Evolutionary conservation across 1,140 invertebrate species (phyloP).

Genomic region (Drosophila novamexicana): DNA sequence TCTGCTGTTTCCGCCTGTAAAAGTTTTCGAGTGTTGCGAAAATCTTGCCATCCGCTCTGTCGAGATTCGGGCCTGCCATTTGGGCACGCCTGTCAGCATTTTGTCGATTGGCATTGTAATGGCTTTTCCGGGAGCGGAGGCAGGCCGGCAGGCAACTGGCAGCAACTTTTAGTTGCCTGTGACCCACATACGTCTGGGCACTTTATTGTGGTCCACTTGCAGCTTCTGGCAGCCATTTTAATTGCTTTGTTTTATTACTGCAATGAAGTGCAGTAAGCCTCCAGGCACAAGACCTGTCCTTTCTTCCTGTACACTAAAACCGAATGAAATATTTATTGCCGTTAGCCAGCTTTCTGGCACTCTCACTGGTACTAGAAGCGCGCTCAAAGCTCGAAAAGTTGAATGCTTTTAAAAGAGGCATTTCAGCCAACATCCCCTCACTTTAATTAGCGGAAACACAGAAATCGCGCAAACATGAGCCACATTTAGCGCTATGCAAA

Average conservation of each 20-base stretch:
- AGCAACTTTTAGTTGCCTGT: constrained; percentile 52
- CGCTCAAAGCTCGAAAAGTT: constrained; percentile 11
- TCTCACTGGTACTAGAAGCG: constrained; percentile 5
- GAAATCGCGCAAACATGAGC: constrained; percentile 45
- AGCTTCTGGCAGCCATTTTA: constrained; percentile 60
- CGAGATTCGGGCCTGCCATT: constrained; percentile 5
- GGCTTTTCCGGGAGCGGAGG: constrained; percentile 38
- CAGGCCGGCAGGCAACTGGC: constrained; percentile 49
- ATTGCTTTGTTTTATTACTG: constrained; percentile 74
- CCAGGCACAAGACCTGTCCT: background rate
- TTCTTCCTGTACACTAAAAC: background rate
- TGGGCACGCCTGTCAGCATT: constrained; percentile 59
- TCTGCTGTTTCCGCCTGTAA: constrained; percentile 33
- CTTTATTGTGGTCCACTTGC: constrained; percentile 15
- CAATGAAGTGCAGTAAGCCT: constrained; percentile 43
- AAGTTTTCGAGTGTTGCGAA: constrained; percentile 52
- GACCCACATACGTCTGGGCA: constrained; percentile 65
- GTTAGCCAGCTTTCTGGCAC: background rate
- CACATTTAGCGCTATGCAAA: constrained; percentile 67
- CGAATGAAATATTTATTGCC: constrained; percentile 24
- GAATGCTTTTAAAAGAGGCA: constrained; percentile 6
- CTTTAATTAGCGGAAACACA: constrained; percentile 48
- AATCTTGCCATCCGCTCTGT: constrained; percentile 29
- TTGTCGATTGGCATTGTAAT: constrained; percentile 76
- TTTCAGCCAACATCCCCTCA: background rate